A percentile compares a stretch with the other conserved stretches of the same genome.
These are phyloP conservation scores for Drosophila recens DNA, from an alignment of 2,888 invertebrate genomes.

Conservation along the genomic window DNA sequence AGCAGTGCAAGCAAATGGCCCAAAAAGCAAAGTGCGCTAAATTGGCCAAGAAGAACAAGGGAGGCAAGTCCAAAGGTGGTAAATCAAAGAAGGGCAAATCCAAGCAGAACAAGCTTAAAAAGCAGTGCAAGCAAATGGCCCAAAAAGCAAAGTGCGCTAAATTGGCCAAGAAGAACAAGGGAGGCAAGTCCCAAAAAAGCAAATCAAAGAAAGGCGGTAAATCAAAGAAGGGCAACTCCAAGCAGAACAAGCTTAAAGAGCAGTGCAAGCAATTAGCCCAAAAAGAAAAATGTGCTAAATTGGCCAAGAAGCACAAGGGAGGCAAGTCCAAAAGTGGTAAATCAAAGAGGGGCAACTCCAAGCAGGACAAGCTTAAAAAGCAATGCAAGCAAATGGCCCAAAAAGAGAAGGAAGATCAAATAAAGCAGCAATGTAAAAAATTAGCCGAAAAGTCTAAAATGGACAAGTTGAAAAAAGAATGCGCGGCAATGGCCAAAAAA, in stretches of 20 bases:
- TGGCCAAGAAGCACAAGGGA: neutral
- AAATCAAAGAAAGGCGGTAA: neutral
- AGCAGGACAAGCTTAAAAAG: no score
- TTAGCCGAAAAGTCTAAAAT: neutral
- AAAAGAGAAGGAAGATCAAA: neutral
- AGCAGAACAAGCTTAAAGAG: neutral
- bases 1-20: no score
- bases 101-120: conserved; percentile 1
- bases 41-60: neutral
- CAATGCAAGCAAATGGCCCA: no score
- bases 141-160: conserved; percentile 10
- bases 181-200: neutral
- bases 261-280: neutral
- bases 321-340: no score
- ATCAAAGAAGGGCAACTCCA: neutral
- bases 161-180: neutral
- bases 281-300: neutral
- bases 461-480: neutral
- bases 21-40: no score
- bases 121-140: neutral
- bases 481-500: neutral
- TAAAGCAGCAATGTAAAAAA: no score
- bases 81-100: conserved; percentile 1
- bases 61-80: neutral
- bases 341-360: no score